Evolutionary conservation across 2,888 invertebrate species (phyloP).

Genomic region (Orthosia incerta): DNA sequence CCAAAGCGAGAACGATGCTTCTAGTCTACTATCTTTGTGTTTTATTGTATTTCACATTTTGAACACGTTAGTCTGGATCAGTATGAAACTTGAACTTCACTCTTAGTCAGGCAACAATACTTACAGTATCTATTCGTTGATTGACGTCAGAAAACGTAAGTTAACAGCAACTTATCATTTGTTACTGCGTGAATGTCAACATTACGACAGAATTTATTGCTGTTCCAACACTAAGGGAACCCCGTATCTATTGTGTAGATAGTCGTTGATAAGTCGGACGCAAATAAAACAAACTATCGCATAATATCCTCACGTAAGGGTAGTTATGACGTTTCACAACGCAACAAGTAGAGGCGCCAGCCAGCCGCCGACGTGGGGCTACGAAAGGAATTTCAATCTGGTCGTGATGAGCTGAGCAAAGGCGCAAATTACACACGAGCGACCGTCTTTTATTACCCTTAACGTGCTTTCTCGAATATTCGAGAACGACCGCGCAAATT

Average conservation of each 20-base stretch:
- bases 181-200: constrained; percentile 22
- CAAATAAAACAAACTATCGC: constrained; percentile 78
- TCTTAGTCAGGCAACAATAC: not conserved
- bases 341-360: constrained; percentile 88
- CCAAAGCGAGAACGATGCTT: constrained; percentile 22
- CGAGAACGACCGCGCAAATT: constrained; percentile 51
- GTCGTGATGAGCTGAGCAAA: constrained; percentile 84
- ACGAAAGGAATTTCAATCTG: constrained; percentile 89
- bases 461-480: constrained; percentile 66
- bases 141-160: constrained; percentile 12
- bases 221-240: constrained; percentile 19
- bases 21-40: constrained; percentile 3
- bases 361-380: constrained; percentile 80
- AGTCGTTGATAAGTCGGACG: constrained; percentile 68
- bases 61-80: constrained; percentile 3
- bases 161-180: constrained; percentile 22
- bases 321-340: constrained; percentile 86
- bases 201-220: constrained; percentile 44
- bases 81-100: not conserved
- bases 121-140: not conserved
- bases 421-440: constrained; percentile 86
- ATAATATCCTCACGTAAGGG: constrained; percentile 83
- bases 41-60: constrained; percentile 11
- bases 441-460: constrained; percentile 76
- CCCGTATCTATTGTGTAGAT: constrained; percentile 45